Evolutionary conservation across 2,113 vertebrate species (phyloP).

Genomic region (Neogale vison): DNA sequence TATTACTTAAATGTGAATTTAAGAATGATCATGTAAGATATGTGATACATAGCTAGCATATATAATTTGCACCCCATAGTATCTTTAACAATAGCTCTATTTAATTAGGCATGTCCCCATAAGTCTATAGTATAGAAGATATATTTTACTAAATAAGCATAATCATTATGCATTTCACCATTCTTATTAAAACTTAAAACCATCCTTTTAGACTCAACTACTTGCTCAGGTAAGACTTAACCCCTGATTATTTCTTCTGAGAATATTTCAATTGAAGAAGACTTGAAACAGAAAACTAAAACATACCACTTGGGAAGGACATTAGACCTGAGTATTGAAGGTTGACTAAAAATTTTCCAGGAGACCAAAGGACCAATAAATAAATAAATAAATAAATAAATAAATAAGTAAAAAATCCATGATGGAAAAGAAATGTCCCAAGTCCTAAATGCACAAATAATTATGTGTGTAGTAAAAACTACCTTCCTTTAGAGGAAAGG

Average conservation of each 20-base stretch:
- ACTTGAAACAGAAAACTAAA: not conserved
- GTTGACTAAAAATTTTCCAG: not conserved
- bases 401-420: not conserved
- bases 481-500: not conserved
- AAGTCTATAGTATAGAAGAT: not conserved
- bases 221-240: not conserved
- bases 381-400: no score
- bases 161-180: not conserved
- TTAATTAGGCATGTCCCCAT: not conserved
- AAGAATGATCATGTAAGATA: not conserved
- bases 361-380: not conserved
- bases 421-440: not conserved
- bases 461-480: not conserved
- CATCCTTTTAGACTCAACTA: conserved; percentile 15
- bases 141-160: not conserved
- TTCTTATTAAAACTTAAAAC: conserved; percentile 3
- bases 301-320: not conserved
- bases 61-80: not conserved
- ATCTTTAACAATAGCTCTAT: not conserved
- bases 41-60: not conserved
- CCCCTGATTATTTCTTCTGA: not conserved
- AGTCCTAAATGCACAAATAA: not conserved
- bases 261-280: not conserved
- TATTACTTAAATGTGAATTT: conserved; percentile 12
- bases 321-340: conserved; percentile 10